Evolutionary conservation across 1,140 invertebrate species (phyloP).

Genomic region (Maconellicoccus hirsutus): DNA sequence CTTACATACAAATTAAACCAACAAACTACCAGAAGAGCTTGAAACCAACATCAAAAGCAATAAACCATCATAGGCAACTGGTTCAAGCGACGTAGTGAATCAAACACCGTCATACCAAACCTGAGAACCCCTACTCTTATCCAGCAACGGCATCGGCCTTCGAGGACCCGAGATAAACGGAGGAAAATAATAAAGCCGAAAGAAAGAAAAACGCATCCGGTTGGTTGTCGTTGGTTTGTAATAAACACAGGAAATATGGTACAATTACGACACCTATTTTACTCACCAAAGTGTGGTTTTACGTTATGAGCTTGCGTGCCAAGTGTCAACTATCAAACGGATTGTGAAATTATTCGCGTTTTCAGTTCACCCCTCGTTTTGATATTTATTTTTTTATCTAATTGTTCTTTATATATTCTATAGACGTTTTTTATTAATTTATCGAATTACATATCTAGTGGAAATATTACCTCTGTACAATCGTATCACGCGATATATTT

Average conservation of each 20-base stretch:
- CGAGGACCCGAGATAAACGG: not conserved
- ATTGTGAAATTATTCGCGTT: not conserved
- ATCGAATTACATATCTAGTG: no score
- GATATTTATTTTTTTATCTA: no score
- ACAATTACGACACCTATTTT: slow-evolving; percentile 14
- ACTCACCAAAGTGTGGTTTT: slow-evolving; percentile 9
- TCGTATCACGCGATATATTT: no score
- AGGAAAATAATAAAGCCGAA: slow-evolving; percentile 6
- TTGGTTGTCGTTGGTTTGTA: slow-evolving; percentile 3
- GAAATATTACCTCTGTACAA: no score
- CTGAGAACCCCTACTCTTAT: not conserved
- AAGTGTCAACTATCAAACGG: not conserved
- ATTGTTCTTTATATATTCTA: no score
- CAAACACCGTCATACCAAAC: not conserved
- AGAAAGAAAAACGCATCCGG: not conserved
- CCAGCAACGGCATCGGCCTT: not conserved
- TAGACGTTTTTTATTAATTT: no score
- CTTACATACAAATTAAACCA: no score
- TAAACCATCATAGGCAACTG: no score
- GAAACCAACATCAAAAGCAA: no score
- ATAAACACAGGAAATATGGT: slow-evolving; percentile 20
- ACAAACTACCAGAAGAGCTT: no score
- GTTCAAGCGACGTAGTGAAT: no score
- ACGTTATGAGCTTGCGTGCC: not conserved
- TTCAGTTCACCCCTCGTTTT: no score